Percentiles rank a stretch among this genome's conserved stretches.
These are phyloP conservation scores for Isurus oxyrinchus DNA, from an alignment of 2,113 vertebrate genomes.

Conservation along the genomic window DNA sequence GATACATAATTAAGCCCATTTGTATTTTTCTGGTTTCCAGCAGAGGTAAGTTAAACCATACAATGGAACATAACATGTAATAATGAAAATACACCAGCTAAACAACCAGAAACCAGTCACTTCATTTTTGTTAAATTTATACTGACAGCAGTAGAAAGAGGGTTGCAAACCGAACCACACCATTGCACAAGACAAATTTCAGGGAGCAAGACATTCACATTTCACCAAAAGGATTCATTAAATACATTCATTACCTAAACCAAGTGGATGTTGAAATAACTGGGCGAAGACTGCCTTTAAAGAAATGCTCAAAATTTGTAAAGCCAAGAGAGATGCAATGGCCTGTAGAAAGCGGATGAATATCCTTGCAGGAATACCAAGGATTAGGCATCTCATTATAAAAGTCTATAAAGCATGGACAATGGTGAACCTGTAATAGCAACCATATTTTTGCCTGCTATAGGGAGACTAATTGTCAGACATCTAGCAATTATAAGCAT, in stretches of 20 bases:
- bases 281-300: neutral
- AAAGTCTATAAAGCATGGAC: neutral
- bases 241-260: neutral
- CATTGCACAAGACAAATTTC: neutral
- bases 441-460: neutral
- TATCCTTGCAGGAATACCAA: no score
- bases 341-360: neutral
- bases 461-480: neutral
- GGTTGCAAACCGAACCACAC: no score
- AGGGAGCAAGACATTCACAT: neutral
- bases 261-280: neutral
- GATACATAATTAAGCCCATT: neutral
- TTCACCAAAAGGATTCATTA: neutral
- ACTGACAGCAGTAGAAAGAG: neutral
- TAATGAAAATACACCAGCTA: neutral
- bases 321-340: neutral
- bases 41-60: neutral
- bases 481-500: neutral
- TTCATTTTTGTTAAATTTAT: neutral
- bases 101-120: neutral
- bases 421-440: no score
- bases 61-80: neutral
- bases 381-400: neutral
- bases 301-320: neutral
- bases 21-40: neutral